Evolutionary conservation across 1,140 invertebrate genomes (phyloP), one percentile per base, ranked within the genome.

Genomic region (Cyclargus thomasi): DNA sequence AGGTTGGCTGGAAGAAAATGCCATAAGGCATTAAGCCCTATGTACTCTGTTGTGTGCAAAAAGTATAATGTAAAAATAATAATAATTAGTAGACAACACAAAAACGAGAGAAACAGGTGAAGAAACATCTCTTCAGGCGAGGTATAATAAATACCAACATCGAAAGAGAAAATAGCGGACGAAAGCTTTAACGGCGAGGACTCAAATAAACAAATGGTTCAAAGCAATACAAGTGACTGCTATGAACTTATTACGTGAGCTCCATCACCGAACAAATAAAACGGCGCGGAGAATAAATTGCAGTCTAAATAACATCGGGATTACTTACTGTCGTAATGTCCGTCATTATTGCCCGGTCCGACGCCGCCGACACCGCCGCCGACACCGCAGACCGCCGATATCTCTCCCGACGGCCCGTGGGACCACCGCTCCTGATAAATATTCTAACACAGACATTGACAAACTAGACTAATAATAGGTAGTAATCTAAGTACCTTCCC

Each of bases 281-380:
- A 66, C 29, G 23, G n/a, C 55, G 14, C 64, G 17, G 17, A 22
- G 57, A 36, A 66, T 57, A 66, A 66, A 66, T 66, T 66, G 55
- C 57, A 36, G 20, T 21, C 29, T 55, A 66, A 66, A 66, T 66
- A 66, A 66, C 65, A 66, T 66, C 65, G 23, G 29, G 36, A 17
- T 53, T 65, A 57, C 57, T 66, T 66, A 66, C 39, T 66, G 21
- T 23, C 21, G 18, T 66, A 59, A 66, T 59, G 65, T 53, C 55
- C 29, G 29, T 5, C 53, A 66, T 66, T 66, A 66, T n/a, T n/a
- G n/a, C n/a, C 36, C 65, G 57, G 35, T 57, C 29, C 29, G 5
- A 4, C 29, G 5, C 29, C 29, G 5, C 29, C 29, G n/a, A n/a
- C n/a, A n/a, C 29, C 29, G 4, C 29, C 29, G 29, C 29, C 29